Percentiles rank a stretch among this genome's conserved stretches.
phyloP scores from a whole-genome alignment of 2,888 invertebrate species.

The Onthophagus sagittarius region DNA sequence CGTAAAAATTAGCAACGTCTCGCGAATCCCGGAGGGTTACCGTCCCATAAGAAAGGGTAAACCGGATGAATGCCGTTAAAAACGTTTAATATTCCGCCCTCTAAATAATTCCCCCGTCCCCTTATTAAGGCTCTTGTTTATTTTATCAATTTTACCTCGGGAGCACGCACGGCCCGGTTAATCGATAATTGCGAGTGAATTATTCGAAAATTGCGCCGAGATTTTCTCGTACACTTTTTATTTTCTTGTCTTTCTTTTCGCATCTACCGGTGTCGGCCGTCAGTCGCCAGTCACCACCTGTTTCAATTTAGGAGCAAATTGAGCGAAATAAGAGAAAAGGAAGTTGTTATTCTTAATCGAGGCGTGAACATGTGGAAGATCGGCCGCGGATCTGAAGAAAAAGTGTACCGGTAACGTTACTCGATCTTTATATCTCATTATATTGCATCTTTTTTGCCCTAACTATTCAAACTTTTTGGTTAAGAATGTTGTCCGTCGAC shows the following conservation, averaged over 20 bases:
- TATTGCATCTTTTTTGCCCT: background rate
- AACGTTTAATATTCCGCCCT: conserved; percentile 13
- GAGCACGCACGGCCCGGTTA: background rate
- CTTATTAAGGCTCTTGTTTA: conserved; percentile 11
- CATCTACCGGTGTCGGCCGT: background rate
- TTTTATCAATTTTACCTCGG: conserved; percentile 13
- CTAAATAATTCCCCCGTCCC: conserved; percentile 8
- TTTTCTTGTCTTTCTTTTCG: background rate
- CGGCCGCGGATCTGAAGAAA: background rate
- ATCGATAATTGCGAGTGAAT: conserved; percentile 8
- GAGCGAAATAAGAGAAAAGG: conserved; percentile 10
- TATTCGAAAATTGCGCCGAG: conserved; percentile 1
- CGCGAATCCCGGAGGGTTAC: conserved; percentile 27
- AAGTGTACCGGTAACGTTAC: background rate
- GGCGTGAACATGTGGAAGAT: background rate
- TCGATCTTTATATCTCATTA: background rate
- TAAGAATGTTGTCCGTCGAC: background rate
- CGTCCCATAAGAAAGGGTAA: conserved; percentile 4
- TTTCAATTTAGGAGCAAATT: conserved; percentile 10
- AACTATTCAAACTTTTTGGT: background rate
- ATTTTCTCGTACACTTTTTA: background rate
- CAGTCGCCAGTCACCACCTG: conserved; percentile 8
- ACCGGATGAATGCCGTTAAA: conserved; percentile 1
- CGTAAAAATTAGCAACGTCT: conserved; percentile 36
- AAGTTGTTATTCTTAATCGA: background rate